These are phyloP conservation scores for Ips nitidus DNA, from an alignment of 1,140 invertebrate genomes.

Conservation along the genomic window DNA sequence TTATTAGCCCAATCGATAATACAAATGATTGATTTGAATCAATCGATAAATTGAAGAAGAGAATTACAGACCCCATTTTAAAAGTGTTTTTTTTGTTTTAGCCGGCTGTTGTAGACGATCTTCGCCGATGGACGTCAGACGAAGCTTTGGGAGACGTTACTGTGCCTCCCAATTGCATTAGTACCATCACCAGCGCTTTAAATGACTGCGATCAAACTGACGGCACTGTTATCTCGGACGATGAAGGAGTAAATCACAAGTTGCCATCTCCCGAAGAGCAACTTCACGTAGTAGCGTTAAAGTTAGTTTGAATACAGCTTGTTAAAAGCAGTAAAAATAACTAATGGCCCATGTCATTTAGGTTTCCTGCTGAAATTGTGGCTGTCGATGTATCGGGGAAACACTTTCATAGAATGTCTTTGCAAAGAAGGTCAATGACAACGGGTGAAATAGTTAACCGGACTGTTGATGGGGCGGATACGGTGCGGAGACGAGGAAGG, in stretches of 20 bases:
- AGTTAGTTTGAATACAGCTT: slow-evolving; percentile 58
- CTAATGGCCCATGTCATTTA: slow-evolving; percentile 44
- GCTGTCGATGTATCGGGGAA: slow-evolving; percentile 83
- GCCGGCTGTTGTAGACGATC: slow-evolving; percentile 77
- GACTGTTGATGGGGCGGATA: slow-evolving; percentile 52
- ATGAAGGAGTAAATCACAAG: slow-evolving; percentile 75
- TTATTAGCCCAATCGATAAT: too few species aligned
- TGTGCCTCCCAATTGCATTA: slow-evolving; percentile 72
- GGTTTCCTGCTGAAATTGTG: slow-evolving; percentile 84
- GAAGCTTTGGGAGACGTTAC: slow-evolving; percentile 82
- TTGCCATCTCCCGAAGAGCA: slow-evolving; percentile 82
- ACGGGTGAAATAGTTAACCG: slow-evolving; percentile 53
- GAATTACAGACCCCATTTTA: too few species aligned
- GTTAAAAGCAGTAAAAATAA: slow-evolving; percentile 1
- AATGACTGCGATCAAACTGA: slow-evolving; percentile 58
- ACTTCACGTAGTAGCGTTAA: slow-evolving; percentile 73
- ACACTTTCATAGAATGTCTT: slow-evolving; percentile 84
- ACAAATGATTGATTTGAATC: too few species aligned
- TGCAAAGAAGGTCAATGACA: slow-evolving; percentile 75
- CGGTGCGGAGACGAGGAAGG: slow-evolving; percentile 68
- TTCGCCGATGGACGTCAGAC: slow-evolving; percentile 80
- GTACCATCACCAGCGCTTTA: slow-evolving; percentile 53
- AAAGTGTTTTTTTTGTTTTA: slow-evolving; percentile 48
- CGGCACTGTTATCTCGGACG: slow-evolving; percentile 58
- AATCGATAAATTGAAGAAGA: too few species aligned